A percentile compares a stretch with the other conserved stretches of the same genome.
Evolutionary conservation across 2,113 vertebrate species (phyloP).

Genomic region (Pomatostomus ruficeps): DNA sequence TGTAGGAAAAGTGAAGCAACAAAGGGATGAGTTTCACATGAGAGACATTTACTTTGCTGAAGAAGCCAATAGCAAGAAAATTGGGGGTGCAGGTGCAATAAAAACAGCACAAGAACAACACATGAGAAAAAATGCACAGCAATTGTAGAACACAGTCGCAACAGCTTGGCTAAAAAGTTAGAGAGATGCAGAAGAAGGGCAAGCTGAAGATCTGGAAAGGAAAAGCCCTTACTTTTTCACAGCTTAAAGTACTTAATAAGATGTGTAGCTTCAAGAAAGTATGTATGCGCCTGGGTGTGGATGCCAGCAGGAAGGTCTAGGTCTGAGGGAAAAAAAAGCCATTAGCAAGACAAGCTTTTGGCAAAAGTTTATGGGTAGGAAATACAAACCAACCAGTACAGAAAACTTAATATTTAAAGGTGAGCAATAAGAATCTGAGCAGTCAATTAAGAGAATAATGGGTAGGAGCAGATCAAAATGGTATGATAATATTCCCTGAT

Average conservation of each 20-base stretch:
- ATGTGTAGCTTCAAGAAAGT: not conserved
- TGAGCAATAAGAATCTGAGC: not conserved
- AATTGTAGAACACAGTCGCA: not conserved
- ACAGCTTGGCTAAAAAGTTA: not conserved
- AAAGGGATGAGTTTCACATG: not conserved
- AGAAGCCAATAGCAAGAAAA: not conserved
- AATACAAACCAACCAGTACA: not conserved
- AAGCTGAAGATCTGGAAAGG: not conserved
- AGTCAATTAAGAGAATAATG: not conserved
- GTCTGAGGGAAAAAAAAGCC: not conserved
- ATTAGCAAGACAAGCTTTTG: not conserved
- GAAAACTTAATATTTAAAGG: not conserved
- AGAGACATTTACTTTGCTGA: not conserved
- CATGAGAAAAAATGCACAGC: accelerated
- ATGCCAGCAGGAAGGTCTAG: accelerated
- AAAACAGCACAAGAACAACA: not conserved
- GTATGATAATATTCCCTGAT: not conserved
- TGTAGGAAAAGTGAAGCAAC: not conserved
- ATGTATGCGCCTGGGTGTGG: accelerated
- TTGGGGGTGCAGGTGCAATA: not conserved
- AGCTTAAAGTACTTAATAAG: not conserved
- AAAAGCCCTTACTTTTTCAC: not conserved
- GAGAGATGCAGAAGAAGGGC: not conserved
- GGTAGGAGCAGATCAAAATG: not conserved
- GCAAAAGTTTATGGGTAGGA: not conserved